These are phyloP conservation scores for Nesoenas mayeri DNA, from an alignment of 2,113 vertebrate genomes.

Conservation along the genomic window DNA sequence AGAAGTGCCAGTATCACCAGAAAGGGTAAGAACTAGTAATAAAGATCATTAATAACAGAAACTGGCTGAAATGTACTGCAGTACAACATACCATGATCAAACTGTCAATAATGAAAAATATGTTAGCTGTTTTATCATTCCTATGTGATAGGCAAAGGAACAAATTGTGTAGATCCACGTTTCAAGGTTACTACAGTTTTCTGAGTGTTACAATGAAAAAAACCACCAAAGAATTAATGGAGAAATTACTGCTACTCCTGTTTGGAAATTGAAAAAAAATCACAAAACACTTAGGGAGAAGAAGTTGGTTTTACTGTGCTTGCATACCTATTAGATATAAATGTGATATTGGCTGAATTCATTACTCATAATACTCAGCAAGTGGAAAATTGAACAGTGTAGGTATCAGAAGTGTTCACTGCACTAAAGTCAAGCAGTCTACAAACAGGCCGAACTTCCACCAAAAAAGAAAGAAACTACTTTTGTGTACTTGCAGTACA, in stretches of 20 bases:
- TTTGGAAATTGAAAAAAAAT: not conserved
- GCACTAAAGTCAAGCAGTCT: not conserved
- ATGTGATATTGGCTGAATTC: not conserved
- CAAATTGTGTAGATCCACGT: not conserved
- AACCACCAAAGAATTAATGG: not conserved
- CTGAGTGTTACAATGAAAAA: not conserved
- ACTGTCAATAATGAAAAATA: not conserved
- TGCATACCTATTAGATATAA: not conserved
- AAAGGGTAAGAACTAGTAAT: not conserved
- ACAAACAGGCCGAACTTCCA: not conserved
- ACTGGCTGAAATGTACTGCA: not conserved
- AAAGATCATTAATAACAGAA: not conserved
- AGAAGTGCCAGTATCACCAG: not conserved
- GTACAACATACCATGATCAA: not conserved
- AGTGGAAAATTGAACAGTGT: not conserved
- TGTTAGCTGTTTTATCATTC: not conserved
- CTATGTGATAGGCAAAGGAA: not conserved
- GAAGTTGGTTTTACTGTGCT: not conserved
- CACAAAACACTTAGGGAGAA: not conserved
- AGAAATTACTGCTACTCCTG: not conserved
- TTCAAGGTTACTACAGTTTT: not conserved
- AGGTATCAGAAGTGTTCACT: not conserved
- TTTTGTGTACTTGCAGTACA: not conserved
- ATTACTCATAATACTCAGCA: not conserved
- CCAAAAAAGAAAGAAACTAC: not conserved